Conservation (phyloP, 2,888 invertebrate species). For the Troides aeacus region DNA sequence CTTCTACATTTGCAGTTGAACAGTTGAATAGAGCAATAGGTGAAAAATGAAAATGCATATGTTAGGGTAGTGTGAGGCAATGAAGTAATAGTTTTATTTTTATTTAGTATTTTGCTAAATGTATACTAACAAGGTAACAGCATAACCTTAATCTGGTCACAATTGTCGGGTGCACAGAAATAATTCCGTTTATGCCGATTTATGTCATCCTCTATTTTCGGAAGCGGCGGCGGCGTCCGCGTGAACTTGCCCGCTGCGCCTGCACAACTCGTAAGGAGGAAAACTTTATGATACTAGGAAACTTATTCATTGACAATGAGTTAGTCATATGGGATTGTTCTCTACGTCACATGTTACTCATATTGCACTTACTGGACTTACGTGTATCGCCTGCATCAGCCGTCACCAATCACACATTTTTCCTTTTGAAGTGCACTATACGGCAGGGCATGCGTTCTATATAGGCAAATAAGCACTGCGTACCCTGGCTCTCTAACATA, state of each 20-base stretch:
- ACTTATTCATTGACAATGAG: constrained; percentile 18
- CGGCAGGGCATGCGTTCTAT: too few species aligned
- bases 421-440: too few species aligned
- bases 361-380: too few species aligned
- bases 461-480: too few species aligned
- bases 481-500: too few species aligned
- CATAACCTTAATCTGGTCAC: constrained; percentile 41
- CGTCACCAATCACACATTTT: background rate
- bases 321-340: constrained; percentile 29
- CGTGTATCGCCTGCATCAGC: too few species aligned
- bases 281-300: constrained; percentile 39
- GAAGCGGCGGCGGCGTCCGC: constrained; percentile 53
- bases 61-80: too few species aligned
- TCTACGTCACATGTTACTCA: constrained; percentile 2
- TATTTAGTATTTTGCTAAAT: background rate
- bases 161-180: constrained; percentile 55
- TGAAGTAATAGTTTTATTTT: too few species aligned
- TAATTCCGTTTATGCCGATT: constrained; percentile 73
- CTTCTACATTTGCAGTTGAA: too few species aligned
- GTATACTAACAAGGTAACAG: background rate
- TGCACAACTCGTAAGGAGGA: constrained; percentile 44
- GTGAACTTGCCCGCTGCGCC: constrained; percentile 64
- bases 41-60: too few species aligned
- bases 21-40: too few species aligned
- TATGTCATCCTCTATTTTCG: constrained; percentile 74